phyloP scores from a whole-genome alignment of 2,113 vertebrate genomes.

The Aleadryas rufinucha region DNA sequence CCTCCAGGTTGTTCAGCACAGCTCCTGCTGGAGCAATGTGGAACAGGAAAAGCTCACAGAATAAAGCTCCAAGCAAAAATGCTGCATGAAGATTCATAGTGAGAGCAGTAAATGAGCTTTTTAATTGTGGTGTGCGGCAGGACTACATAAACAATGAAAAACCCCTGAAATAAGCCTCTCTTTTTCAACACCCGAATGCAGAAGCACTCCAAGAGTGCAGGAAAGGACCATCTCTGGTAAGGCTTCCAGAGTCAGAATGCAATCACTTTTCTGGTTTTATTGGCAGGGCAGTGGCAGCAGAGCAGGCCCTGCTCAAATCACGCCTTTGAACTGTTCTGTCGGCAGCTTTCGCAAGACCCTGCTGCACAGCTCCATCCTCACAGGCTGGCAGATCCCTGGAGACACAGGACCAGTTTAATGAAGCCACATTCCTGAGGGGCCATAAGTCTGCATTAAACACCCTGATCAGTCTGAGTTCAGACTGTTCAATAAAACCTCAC shows the following conservation, averaged over 20 bases:
- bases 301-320: not conserved
- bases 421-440: not conserved
- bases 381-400: not conserved
- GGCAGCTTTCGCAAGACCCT: not conserved
- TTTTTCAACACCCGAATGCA: not conserved
- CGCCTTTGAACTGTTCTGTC: not conserved
- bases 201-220: not conserved
- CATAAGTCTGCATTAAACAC: not conserved
- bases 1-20: not conserved
- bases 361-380: not conserved
- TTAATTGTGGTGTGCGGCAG: not conserved
- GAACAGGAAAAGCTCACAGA: not conserved
- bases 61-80: not conserved
- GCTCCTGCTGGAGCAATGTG: not conserved
- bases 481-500: not conserved
- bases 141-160: not conserved
- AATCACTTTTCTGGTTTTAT: not conserved
- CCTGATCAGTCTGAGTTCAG: not conserved
- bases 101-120: not conserved
- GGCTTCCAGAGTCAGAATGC: not conserved
- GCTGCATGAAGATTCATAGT: not conserved
- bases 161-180: not conserved
- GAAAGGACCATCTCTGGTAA: not conserved
- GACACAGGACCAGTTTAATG: not conserved
- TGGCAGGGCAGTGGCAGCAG: not conserved